Evolutionary conservation across 2,888 invertebrate species (phyloP).

Genomic region (Pseudococcus jackbeardsleyi): DNA sequence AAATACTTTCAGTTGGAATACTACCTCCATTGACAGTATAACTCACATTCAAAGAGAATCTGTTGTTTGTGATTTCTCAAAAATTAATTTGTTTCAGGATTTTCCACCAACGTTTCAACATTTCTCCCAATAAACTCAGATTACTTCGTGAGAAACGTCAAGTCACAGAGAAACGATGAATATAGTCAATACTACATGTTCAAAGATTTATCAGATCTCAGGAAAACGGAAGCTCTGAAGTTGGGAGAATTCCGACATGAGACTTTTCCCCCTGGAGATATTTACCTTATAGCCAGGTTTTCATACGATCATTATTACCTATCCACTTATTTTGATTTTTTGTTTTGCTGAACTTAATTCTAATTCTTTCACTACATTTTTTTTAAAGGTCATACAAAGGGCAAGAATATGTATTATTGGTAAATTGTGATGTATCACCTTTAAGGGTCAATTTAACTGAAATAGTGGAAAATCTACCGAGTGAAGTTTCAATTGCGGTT

Average conservation of each 20-base stretch:
- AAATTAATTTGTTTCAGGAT: background rate
- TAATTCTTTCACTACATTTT: too few species aligned
- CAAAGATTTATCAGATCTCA: background rate
- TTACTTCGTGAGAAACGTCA: background rate
- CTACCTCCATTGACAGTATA: too few species aligned
- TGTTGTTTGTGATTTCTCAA: too few species aligned
- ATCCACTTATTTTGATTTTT: too few species aligned
- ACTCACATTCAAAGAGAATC: too few species aligned
- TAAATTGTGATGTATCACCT: background rate
- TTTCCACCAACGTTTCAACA: background rate
- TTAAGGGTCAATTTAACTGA: background rate
- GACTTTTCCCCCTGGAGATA: background rate
- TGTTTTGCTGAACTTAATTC: too few species aligned
- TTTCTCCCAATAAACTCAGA: background rate
- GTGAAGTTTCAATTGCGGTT: background rate
- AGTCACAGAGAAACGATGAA: background rate
- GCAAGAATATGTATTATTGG: background rate
- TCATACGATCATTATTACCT: background rate
- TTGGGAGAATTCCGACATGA: background rate
- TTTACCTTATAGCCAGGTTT: background rate
- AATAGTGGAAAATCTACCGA: background rate
- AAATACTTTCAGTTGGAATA: too few species aligned
- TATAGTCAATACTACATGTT: background rate
- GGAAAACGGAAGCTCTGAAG: background rate
- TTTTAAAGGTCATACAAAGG: background rate